These are phyloP conservation scores for Zaprionus lineosus DNA, from an alignment of 2,888 invertebrate genomes.

Conservation along the genomic window DNA sequence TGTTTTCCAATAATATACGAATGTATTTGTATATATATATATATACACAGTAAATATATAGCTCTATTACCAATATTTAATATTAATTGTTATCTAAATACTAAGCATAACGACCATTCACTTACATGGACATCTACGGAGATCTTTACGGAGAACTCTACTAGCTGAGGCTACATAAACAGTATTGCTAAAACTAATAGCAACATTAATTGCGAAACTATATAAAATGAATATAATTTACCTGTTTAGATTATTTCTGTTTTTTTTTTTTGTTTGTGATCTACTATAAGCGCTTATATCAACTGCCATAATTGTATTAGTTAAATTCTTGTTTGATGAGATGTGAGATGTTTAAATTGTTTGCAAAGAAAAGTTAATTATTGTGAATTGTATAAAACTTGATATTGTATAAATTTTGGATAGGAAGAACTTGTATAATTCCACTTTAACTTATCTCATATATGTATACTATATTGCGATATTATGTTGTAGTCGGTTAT, in stretches of 20 bases:
- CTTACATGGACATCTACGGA: constrained; percentile 2
- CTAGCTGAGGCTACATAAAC: constrained; percentile 27
- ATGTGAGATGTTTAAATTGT: constrained; percentile 43
- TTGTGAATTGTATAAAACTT: constrained; percentile 30
- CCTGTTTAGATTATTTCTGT: constrained; percentile 2
- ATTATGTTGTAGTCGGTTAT: constrained; percentile 53
- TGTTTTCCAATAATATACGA: constrained; percentile 65
- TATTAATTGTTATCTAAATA: constrained; percentile 74
- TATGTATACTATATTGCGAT: constrained; percentile 11
- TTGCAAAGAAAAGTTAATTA: constrained; percentile 30
- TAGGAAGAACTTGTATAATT: constrained; percentile 15
- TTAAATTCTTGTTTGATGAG: constrained; percentile 36
- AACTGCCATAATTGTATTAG: constrained; percentile 65
- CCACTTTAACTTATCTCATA: constrained; percentile 16
- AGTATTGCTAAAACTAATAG: constrained; percentile 60
- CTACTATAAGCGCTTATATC: constrained; percentile 67
- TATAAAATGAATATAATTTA: constrained; percentile 16
- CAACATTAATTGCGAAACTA: constrained; percentile 34
- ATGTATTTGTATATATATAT: constrained; percentile 54
- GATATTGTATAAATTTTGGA: constrained; percentile 34
- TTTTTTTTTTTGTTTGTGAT: constrained; percentile 16
- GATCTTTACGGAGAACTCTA: constrained; percentile 1
- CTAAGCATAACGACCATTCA: constrained; percentile 69
- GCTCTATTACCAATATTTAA: constrained; percentile 15
- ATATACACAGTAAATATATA: constrained; percentile 31